Base-by-base conservation (phyloP, 2,113 vertebrate species). In the Lepisosteus oculatus region DNA sequence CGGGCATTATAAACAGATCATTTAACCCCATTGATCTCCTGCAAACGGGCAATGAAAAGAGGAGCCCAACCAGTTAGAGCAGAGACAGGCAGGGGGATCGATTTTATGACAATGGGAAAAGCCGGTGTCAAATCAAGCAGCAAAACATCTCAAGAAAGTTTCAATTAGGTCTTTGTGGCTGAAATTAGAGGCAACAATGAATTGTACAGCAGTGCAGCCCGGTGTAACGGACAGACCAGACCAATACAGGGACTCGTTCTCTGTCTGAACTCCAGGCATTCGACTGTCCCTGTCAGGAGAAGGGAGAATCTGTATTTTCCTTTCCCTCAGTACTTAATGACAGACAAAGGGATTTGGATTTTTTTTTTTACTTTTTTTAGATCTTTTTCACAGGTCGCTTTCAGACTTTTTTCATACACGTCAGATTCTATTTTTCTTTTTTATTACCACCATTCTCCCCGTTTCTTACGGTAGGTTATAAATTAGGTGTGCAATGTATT, bases 51-150 rank as follows among this genome's bases (percentile, higher is more conserved):
- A 84, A 82, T 71, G 80, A 87, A 79, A 85, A 88, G 85, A 85
- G 86, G 85, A 89, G 85, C 85, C 82, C 79, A 61, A 6, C 83
- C 85, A 90, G 91, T 90, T 77, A 62, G 86, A 72, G 75, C 80
- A 71, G 79, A 83, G 80, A 84, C 80, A 83, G 88, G 86, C 84
- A 79, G 80, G 77, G 77, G 73, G 87, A 95, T 96, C 85, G 95
- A 96, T 97, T 97, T 96, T 95, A 88, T 96, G 94, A 95, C 95
- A 94, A 92, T 90, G 90, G 89, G 87, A 90, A 93, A 91, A 91
- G 86, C 85, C 85, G 82, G 91, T 93, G 88, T 94, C 94, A 95
- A 90, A 82, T 15, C 3, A 87, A 90, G 89, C 66, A 2, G 87
- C 64, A 61, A 80, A 74, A 87, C 86, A 87, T 77, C 47, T 71